Evolutionary conservation across 1,140 invertebrate genomes (phyloP).

Genomic region (Drosophila kanapiae): DNA sequence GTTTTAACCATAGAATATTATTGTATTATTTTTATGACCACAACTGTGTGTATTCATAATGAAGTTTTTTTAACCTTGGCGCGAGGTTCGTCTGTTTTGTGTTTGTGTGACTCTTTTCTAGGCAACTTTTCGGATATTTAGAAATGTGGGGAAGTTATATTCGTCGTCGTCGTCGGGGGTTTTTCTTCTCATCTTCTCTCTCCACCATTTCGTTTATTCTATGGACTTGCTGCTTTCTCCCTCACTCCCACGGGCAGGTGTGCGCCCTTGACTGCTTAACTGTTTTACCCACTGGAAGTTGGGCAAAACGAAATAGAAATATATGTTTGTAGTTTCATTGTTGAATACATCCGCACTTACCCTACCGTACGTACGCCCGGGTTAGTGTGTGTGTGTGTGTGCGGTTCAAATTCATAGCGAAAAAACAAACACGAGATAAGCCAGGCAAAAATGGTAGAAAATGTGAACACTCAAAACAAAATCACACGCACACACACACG

Average conservation of each 20-base stretch:
- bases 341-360: slow-evolving; percentile 22
- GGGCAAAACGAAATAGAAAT: slow-evolving; percentile 39
- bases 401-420: slow-evolving; percentile 63
- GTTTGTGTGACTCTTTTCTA: not conserved
- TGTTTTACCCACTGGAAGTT: slow-evolving; percentile 25
- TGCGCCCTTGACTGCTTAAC: slow-evolving; percentile 50
- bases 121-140: not conserved
- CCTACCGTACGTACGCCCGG: slow-evolving; percentile 7
- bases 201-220: slow-evolving; percentile 1
- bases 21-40: slow-evolving; percentile 2
- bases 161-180: not conserved
- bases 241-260: slow-evolving; percentile 31
- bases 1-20: not conserved
- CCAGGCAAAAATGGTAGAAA: slow-evolving; percentile 54
- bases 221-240: not conserved
- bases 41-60: slow-evolving; percentile 30
- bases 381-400: not conserved
- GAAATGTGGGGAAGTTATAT: slow-evolving; percentile 1
- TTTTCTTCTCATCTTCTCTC: slow-evolving; percentile 10
- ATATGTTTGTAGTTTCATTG: slow-evolving; percentile 43
- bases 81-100: slow-evolving; percentile 6
- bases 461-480: slow-evolving; percentile 35
- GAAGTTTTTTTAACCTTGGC: slow-evolving; percentile 35
- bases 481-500: slow-evolving; percentile 22
- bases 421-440: slow-evolving; percentile 72